Conservation (phyloP, 2,888 invertebrate genomes). For the Euphydryas editha region DNA sequence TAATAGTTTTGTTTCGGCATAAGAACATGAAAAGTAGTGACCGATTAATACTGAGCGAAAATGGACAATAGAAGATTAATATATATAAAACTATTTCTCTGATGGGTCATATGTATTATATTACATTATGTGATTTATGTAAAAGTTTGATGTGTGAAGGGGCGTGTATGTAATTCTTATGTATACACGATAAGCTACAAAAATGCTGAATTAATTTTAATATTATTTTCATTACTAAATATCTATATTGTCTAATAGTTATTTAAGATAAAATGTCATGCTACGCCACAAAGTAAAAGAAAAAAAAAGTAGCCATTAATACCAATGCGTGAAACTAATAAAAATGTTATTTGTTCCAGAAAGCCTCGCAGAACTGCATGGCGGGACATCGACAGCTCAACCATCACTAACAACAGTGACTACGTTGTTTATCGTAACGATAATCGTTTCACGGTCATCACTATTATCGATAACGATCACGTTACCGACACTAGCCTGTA, state of each 20-base stretch:
- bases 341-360: constrained; percentile 51
- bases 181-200: too few relatives aligned
- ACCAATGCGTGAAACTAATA: background rate
- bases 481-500: constrained; percentile 53
- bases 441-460: constrained; percentile 48
- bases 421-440: constrained; percentile 53
- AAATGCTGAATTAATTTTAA: too few relatives aligned
- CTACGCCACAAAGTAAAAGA: too few relatives aligned
- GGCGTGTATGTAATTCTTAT: too few relatives aligned
- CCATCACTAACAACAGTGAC: constrained; percentile 58
- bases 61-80: background rate
- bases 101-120: background rate
- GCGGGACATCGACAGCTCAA: constrained; percentile 57
- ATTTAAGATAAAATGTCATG: too few relatives aligned
- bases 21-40: background rate
- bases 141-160: too few relatives aligned
- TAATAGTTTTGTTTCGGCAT: background rate
- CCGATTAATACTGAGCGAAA: background rate
- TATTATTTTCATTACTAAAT: too few relatives aligned
- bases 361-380: constrained; percentile 80
- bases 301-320: too few relatives aligned
- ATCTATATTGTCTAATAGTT: too few relatives aligned
- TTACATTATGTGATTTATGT: too few relatives aligned
- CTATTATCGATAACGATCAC: constrained; percentile 55
- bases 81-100: background rate